Evolutionary conservation across 2,113 vertebrate genomes (phyloP), one percentile per base, ranked within the genome.

Genomic region (Vanacampus margaritifer): DNA sequence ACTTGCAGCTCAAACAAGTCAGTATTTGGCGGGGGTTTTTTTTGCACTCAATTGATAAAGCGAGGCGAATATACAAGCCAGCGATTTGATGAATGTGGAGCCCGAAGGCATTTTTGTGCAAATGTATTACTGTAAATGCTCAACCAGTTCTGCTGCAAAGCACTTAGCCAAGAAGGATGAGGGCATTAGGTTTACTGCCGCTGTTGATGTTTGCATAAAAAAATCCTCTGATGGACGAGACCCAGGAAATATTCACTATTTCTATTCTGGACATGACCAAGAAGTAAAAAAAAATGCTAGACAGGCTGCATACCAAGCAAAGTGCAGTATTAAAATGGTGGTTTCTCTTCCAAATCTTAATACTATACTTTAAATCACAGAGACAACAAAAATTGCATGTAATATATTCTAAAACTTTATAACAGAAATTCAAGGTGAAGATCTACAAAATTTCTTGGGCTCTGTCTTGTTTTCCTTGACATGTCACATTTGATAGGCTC

Each of bases 1-100:
- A 73, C 17, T 72, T 60, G 67, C 23, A 48, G 65, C 80, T 78
- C 64, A 83, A 75, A 81, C 69, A 41, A 41, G 57, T 14, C 28
- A 4, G 28, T 32, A 26, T 69, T 13, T 37, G 75, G 71, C 71
- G 74, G n/a, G n/a, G n/a, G n/a, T n/a, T n/a, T 61, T 60, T 76
- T 54, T 57, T 67, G 67, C 62, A 71, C 43, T 69, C 58, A 65
- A 32, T 43, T 67, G 65, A 72, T 79, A 74, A 72, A 71, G 26
- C n/a, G 72, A 73, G 45, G 23, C 71, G 32, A 76, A 67, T 54
- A 65, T 54, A 69, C 32, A 70, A 39, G 68, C 62, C 46, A 65
- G 60, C 56, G 60, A 19, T 69, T 64, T 59, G 54, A 75, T 56
- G 43, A 66, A 68, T 39, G 60, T 32, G 51, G 17, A 59, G 12